A percentile compares a stretch with the other conserved stretches of the same genome.
phyloP scores from a whole-genome alignment of 2,797 vertebrate genomes.

The Leucoraja ocellata region DNA sequence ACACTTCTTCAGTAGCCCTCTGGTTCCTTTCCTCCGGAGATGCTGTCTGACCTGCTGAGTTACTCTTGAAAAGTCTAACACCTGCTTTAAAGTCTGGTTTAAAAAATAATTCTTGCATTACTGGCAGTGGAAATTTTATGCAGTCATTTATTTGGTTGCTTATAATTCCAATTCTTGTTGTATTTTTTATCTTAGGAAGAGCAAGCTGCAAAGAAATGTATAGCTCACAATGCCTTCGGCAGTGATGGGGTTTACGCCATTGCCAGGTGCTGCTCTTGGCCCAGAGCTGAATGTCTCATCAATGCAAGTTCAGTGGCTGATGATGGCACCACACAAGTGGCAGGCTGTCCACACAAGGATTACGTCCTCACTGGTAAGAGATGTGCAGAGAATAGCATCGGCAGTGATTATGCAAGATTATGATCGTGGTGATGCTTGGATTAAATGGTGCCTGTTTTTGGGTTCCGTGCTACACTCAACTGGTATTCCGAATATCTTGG shows the following conservation, averaged over 20 bases:
- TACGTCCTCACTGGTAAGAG: constrained; percentile 67
- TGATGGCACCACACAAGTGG: not conserved
- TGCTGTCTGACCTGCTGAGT: too few species aligned
- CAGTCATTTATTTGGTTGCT: not conserved
- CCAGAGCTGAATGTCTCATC: constrained; percentile 56
- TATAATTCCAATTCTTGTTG: not conserved
- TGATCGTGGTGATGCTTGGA: not conserved
- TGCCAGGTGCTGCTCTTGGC: constrained; percentile 70
- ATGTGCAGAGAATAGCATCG: not conserved
- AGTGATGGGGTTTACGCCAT: constrained; percentile 65
- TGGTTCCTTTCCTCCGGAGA: too few species aligned
- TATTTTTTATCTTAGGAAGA: constrained; percentile 51
- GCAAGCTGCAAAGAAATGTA: constrained; percentile 58
- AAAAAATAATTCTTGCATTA: not conserved
- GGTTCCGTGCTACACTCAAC: not conserved
- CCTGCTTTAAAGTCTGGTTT: not conserved
- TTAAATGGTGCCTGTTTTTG: not conserved
- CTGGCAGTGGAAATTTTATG: not conserved
- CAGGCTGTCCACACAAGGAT: constrained; percentile 46
- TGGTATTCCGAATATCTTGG: not conserved
- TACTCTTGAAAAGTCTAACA: not conserved
- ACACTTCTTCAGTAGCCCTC: too few species aligned
- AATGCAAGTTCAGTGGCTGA: constrained; percentile 32
- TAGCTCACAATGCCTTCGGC: constrained; percentile 54
- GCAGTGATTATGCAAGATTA: too few species aligned